Conservation (phyloP, 2,888 invertebrate genomes). For the Epirrita christyi region DNA sequence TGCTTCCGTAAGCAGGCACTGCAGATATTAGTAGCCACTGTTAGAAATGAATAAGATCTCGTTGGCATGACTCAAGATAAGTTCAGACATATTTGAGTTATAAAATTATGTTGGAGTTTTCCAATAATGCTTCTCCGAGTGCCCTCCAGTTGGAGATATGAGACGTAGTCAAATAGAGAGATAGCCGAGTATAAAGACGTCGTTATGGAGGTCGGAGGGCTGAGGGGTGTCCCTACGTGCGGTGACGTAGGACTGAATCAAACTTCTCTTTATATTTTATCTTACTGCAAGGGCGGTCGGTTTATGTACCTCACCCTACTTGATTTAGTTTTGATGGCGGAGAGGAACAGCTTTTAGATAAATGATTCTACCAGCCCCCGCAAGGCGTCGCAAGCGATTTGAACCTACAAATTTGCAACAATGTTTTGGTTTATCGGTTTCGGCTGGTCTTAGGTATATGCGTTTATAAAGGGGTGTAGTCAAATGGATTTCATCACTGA, state of each 20-base stretch:
- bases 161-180: slow-evolving; percentile 78
- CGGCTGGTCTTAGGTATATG: slow-evolving; percentile 57
- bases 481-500: slow-evolving; percentile 67
- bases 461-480: slow-evolving; percentile 67
- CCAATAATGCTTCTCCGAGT: slow-evolving; percentile 73
- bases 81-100: slow-evolving; percentile 41
- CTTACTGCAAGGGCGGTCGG: slow-evolving; percentile 80
- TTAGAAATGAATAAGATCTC: slow-evolving; percentile 25
- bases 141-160: slow-evolving; percentile 70
- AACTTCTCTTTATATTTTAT: slow-evolving; percentile 81
- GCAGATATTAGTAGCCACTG: slow-evolving; percentile 11
- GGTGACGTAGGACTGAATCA: slow-evolving; percentile 78
- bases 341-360: slow-evolving; percentile 80
- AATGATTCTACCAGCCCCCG: slow-evolving; percentile 67
- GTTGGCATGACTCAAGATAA: slow-evolving; percentile 19
- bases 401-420: slow-evolving; percentile 67
- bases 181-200: slow-evolving; percentile 73
- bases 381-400: slow-evolving; percentile 46
- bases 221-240: slow-evolving; percentile 57
- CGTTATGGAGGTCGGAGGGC: slow-evolving; percentile 63
- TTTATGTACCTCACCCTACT: slow-evolving; percentile 79
- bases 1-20: slow-evolving; percentile 15
- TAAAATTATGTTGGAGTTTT: slow-evolving; percentile 64
- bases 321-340: slow-evolving; percentile 83
- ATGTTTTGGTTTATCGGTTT: slow-evolving; percentile 69